phyloP scores from a whole-genome alignment of 2,797 vertebrate genomes.

The Carduelis carduelis region DNA sequence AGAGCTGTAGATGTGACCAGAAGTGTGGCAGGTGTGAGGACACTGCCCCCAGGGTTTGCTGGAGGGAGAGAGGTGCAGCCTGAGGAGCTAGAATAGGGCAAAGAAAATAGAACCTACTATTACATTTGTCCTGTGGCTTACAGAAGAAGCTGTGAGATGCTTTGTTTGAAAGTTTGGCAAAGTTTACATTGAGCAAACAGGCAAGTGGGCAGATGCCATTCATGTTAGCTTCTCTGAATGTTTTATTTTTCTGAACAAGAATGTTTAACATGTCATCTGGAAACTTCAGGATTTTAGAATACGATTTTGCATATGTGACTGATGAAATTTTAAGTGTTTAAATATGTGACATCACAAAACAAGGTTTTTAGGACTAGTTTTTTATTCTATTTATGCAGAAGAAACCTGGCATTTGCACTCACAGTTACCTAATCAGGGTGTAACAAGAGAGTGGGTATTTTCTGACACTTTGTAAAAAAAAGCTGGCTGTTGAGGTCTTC shows the following conservation, averaged over 20 bases:
- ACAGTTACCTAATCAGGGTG: not conserved
- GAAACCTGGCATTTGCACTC: not conserved
- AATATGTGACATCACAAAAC: not conserved
- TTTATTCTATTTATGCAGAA: not conserved
- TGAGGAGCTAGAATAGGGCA: not conserved
- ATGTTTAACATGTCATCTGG: not conserved
- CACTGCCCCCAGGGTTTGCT: not conserved
- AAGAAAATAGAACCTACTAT: not conserved
- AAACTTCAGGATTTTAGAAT: not conserved
- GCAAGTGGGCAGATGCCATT: not conserved
- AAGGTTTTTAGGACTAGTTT: not conserved
- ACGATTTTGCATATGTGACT: not conserved
- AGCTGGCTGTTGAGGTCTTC: not conserved
- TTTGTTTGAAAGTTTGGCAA: not conserved
- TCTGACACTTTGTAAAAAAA: not conserved
- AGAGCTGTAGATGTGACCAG: not conserved
- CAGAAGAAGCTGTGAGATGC: not conserved
- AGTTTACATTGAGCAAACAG: not conserved
- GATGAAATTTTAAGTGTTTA: not conserved
- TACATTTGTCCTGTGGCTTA: not conserved
- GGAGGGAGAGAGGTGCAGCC: not conserved
- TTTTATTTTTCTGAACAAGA: not conserved
- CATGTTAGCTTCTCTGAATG: not conserved
- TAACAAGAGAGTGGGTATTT: not conserved
- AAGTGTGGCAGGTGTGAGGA: not conserved